Base-by-base conservation (phyloP, 1,140 invertebrate species). In the Matsumurasca onukii region DNA sequence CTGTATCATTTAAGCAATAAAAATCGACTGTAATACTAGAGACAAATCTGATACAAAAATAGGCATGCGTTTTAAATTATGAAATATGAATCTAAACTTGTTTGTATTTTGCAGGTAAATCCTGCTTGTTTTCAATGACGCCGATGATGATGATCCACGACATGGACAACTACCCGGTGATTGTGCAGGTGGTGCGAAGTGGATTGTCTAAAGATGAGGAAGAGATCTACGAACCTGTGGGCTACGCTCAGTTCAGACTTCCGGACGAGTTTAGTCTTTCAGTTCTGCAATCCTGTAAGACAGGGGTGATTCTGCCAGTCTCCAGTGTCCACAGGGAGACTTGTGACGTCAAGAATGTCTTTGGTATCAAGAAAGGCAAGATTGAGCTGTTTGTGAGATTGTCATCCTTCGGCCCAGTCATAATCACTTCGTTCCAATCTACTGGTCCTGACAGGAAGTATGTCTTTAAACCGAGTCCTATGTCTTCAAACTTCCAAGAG, bases 231-330 rank as follows among this genome's bases (percentile, higher is more conserved):
- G 55, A 59, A 9, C 55, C 55, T 29, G 15, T 59, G n/a, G 55
- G 55, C 22, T 59, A 59, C 25, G 25, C 55, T 9, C 2, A 9
- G 30, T 22, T 59, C 5, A 22, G 55, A 3, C 55, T 59, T 9
- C 55, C 55, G 24, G 55, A 59, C 25, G 15, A 59, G 13, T 59
- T 59, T 27, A 59, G 55, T 59, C 22, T 59, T n/a, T 59, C 55
- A 9, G 25, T 59, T 12, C 22, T 59, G 1, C 55, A 59, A n/a
- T 59, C 55, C 55, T 59, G 55, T n/a, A 59, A 59, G 55, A 3
- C 22, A 9, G 55, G 55, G 13, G 55, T 59, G 2, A 59, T 59
- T 29, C 55, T 59, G 15, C 55, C 55, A 9, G 55, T 59, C 1
- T 27, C 55, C 3, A 22, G 22, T 27, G 9, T 29, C 5, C 55